Evolutionary conservation across 2,113 vertebrate genomes (phyloP).

Genomic region (Chamaetylas fuelleborni): DNA sequence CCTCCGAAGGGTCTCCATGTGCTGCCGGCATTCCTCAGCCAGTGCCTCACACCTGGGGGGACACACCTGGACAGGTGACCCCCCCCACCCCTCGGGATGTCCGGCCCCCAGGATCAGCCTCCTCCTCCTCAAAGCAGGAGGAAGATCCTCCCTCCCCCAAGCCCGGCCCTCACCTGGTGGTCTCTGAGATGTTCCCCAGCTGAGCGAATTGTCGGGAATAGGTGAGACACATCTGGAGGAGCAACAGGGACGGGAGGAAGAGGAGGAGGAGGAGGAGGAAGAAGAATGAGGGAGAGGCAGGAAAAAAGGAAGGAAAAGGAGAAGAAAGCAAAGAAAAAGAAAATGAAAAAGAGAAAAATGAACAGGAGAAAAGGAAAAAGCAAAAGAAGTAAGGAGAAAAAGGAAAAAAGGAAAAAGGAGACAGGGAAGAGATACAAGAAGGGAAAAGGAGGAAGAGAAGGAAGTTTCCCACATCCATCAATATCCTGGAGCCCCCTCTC

Average conservation of each 20-base stretch:
- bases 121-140: neutral
- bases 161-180: slow-evolving; percentile 75
- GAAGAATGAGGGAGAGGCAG: too few species aligned
- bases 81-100: fast-evolving
- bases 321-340: neutral
- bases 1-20: slow-evolving; percentile 81
- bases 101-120: neutral
- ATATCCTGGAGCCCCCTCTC: too few species aligned
- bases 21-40: slow-evolving; percentile 80
- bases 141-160: neutral
- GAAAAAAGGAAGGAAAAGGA: too few species aligned
- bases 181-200: slow-evolving; percentile 82
- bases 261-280: neutral
- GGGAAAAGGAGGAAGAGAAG: neutral
- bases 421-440: neutral
- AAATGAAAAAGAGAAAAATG: neutral
- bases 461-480: neutral
- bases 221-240: slow-evolving; percentile 81
- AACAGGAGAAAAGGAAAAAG: neutral
- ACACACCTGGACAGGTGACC: neutral
- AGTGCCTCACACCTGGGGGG: slow-evolving; percentile 81
- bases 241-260: fast-evolving
- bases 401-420: neutral
- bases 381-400: neutral
- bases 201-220: slow-evolving; percentile 84